Base-by-base conservation (phyloP, 2,888 invertebrate species). In the Norana najaformis region DNA sequence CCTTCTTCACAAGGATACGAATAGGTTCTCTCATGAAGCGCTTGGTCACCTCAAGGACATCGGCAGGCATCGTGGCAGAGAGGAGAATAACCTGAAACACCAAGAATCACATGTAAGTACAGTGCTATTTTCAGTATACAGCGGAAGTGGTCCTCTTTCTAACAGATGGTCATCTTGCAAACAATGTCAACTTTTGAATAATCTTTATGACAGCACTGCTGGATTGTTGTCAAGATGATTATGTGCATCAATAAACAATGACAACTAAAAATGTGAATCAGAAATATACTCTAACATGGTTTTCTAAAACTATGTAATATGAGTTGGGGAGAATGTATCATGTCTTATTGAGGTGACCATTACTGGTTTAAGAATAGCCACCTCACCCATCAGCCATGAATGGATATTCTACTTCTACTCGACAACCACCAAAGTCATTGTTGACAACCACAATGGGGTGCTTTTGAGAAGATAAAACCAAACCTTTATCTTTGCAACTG, bases 51-150 rank as follows among this genome's bases (percentile, higher is more conserved):
- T 99, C 99, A 94, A 99, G 96, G 91, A 99, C 99, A 95, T 99
- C 99, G 92, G 96, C 95, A 53, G 99, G 99, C 99, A 99, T 99
- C 30, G 99, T 99, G 94, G 99, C 99, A 92, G 99, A 99, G 91
- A 99, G 96, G 95, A 99, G 96, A 95, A 99, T 98, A 91, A 97
- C 96, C 96, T 96, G 89, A 34, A 91, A 30, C 30, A 69, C n/a
- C 30, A 69, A 3, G 16, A 0, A n/a, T 11, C 4, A n/a, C 8
- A 8, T 16, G 8, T 69, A 69, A 69, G 69, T 69, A n/a, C 69
- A n/a, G 30, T 69, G 69, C 69, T 23, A 69, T 69, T 69, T n/a
- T n/a, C n/a, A 69, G 13, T n/a, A n/a, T n/a, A 23, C 47, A 47
- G 16, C 0, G 69, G n/a, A 6, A n/a, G 69, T 4, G 16, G 41